Evolutionary conservation across 1,140 invertebrate species (phyloP), one percentile per base, ranked within the genome.

Genomic region (Polypedilum pembai): DNA sequence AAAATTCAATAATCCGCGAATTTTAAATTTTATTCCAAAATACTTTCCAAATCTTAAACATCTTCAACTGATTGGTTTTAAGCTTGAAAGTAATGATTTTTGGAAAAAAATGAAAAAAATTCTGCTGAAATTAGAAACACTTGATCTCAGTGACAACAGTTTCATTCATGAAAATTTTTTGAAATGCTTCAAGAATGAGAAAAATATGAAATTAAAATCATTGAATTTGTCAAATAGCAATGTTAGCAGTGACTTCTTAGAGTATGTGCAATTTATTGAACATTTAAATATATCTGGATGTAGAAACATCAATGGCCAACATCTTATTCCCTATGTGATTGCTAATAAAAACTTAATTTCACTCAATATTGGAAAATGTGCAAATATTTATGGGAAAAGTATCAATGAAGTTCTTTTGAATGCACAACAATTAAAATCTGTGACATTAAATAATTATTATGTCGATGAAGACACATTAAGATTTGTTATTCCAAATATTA

Each of bases 401-500:
- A 3, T 69, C 20, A 69, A 69, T 69, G 65, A 69, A 18, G 20
- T 69, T 8, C 65, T 69, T 69, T 10, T 21, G 8, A 18, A 20
- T 20, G 17, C 20, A 8, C 65, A 69, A 21, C 65, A 69, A 21
- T 21, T 69, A 8, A 8, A 3, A 20, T 5, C 7, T 8, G 17
- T 69, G 8, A 21, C 65, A 21, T 10, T 69, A 8, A 21, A 69
- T 69, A 69, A 69, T 69, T 69, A 69, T 69, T 69, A 69, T 21
- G 20, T 69, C 8, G 65, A 69, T 20, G 65, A 69, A 8, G 65
- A 69, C 8, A 69, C 65, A 20, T 69, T 18, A 1, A 20, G 65
- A 69, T 20, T 69, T 69, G 65, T 69, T 20, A 69, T 69, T 8
- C 65, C 65, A 0, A 69, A 69, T 20, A 69, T 69, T 18, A 69